Evolutionary conservation across 2,113 vertebrate genomes (phyloP).

Genomic region (Camelus dromedarius): DNA sequence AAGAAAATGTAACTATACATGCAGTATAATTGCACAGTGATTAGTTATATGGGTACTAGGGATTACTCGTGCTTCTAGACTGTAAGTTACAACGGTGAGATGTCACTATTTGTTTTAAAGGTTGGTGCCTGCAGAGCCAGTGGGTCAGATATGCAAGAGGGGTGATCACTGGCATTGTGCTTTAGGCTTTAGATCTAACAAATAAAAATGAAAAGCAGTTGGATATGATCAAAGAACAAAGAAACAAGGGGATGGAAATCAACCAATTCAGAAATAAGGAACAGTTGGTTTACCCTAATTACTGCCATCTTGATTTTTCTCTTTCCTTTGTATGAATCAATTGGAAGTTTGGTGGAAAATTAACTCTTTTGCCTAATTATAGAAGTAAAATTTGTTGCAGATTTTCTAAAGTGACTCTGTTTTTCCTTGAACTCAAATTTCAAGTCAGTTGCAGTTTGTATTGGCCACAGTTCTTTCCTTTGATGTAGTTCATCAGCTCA

Average conservation of each 20-base stretch:
- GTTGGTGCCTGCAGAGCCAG: neutral
- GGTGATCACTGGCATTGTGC: constrained; percentile 39
- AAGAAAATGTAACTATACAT: constrained; percentile 10
- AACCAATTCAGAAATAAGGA: constrained; percentile 81
- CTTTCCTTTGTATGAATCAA: constrained; percentile 53
- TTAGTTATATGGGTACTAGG: neutral
- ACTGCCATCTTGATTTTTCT: constrained; percentile 74
- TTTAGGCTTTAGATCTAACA: constrained; percentile 70
- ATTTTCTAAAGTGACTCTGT: constrained; percentile 24
- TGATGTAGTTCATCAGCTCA: constrained; percentile 37
- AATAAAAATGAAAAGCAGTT: constrained; percentile 72
- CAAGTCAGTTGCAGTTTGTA: constrained; percentile 13
- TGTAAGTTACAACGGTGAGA: neutral
- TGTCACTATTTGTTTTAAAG: constrained; percentile 21
- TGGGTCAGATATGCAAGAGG: neutral
- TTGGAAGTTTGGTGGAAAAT: constrained; percentile 58
- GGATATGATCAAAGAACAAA: constrained; percentile 82
- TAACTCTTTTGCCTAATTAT: constrained; percentile 63
- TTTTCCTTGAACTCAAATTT: constrained; percentile 54
- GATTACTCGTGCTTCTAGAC: neutral
- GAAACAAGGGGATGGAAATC: constrained; percentile 53
- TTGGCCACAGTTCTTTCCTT: neutral
- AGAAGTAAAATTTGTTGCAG: constrained; percentile 46
- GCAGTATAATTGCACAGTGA: neutral
- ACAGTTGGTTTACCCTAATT: constrained; percentile 79